These are phyloP conservation scores for Rambutsinella grinnellia DNA, from an alignment of 2,888 invertebrate genomes.

Conservation along the genomic window DNA sequence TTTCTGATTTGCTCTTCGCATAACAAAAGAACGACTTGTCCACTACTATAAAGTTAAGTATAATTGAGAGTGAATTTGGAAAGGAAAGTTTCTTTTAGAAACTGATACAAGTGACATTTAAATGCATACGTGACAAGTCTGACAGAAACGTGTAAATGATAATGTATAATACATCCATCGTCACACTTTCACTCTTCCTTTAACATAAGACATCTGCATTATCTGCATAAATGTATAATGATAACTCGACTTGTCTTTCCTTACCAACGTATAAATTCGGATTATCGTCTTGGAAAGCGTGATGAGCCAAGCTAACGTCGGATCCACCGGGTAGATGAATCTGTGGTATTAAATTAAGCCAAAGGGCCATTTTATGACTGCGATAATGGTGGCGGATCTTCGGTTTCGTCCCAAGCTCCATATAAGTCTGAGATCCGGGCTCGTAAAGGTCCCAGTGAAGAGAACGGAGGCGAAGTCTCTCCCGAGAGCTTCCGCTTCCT, in stretches of 20 bases:
- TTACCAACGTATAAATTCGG: constrained; percentile 83
- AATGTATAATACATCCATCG: too few relatives aligned
- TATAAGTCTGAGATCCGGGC: constrained; percentile 58
- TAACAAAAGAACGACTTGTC: too few relatives aligned
- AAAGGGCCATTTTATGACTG: constrained; percentile 90
- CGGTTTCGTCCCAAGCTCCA: constrained; percentile 63
- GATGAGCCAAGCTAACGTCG: constrained; percentile 85
- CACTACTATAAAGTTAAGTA: too few relatives aligned
- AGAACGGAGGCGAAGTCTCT: constrained; percentile 60
- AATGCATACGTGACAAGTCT: not conserved
- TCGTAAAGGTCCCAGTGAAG: constrained; percentile 65
- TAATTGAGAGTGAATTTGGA: too few relatives aligned
- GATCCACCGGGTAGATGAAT: constrained; percentile 84
- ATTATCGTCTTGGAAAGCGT: constrained; percentile 85
- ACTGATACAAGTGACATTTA: not conserved
- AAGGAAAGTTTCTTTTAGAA: too few relatives aligned
- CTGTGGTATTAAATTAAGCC: constrained; percentile 90
- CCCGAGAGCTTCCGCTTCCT: constrained; percentile 55
- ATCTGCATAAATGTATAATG: constrained; percentile 22
- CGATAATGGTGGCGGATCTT: constrained; percentile 85
- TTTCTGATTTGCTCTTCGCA: not conserved
- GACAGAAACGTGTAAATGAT: too few relatives aligned
- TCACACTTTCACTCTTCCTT: not conserved
- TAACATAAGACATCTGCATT: not conserved
- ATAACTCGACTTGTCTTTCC: constrained; percentile 28